These are phyloP conservation scores for Rosalia funebris DNA, from an alignment of 2,888 invertebrate species.

Conservation along the genomic window DNA sequence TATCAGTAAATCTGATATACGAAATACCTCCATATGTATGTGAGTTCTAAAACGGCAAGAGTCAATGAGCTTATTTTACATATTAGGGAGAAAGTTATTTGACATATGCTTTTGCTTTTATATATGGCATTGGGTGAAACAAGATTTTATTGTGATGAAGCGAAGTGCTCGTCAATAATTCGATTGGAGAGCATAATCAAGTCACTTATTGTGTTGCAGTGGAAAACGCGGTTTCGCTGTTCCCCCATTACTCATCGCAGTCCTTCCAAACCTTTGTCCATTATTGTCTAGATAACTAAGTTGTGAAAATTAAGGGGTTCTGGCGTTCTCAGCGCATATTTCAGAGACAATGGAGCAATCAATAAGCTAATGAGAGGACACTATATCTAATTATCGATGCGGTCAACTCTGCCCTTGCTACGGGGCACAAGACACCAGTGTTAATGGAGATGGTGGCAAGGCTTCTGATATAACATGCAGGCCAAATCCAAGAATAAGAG, in stretches of 20 bases:
- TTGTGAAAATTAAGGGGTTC: conserved; percentile 58
- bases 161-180: conserved; percentile 34
- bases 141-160: conserved; percentile 19
- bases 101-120: background rate
- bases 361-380: conserved; percentile 67
- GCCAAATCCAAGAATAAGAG: conserved; percentile 1
- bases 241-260: conserved; percentile 37
- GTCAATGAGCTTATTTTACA: too few species aligned
- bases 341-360: conserved; percentile 65
- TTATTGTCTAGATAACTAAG: conserved; percentile 60
- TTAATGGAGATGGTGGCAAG: conserved; percentile 44
- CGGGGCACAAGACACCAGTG: conserved; percentile 47
- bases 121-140: background rate
- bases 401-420: conserved; percentile 56
- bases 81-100: background rate
- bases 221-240: conserved; percentile 38
- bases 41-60: too few species aligned
- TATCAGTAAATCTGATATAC: too few species aligned
- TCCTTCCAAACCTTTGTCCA: conserved; percentile 57
- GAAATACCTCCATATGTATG: too few species aligned
- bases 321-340: conserved; percentile 53
- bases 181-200: conserved; percentile 45
- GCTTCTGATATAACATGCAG: conserved; percentile 3
- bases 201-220: conserved; percentile 46
- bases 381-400: conserved; percentile 58